Base-by-base conservation (phyloP, 1,140 invertebrate genomes). In the Homarus americanus region DNA sequence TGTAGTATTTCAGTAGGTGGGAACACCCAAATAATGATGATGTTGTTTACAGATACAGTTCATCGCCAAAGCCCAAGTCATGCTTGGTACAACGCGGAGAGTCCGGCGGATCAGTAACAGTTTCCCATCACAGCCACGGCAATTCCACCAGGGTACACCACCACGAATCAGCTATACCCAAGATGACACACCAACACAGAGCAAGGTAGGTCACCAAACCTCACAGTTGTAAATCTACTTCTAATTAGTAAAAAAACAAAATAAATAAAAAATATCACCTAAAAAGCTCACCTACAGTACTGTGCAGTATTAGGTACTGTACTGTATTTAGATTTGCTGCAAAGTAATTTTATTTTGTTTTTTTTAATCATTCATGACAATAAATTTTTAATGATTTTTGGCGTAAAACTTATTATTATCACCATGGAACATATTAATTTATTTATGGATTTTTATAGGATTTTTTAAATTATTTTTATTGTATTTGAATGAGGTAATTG, bases 31-130 rank as follows among this genome's bases (percentile, higher is more conserved):
- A n/a, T n/a, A n/a, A n/a, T n/a, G n/a, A n/a, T n/a, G n/a, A n/a
- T n/a, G n/a, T n/a, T n/a, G n/a, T n/a, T n/a, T n/a, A 40, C 87
- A 90, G 87, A 53, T 90, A 90, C 91, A 92, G 91, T 34, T 92
- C 91, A 20, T 94, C 94, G 38, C 94, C 96, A 85, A 96, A 96
- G 94, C 96, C 96, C 93, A 97, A 97, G 95, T 96, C 96, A 93
- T 97, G 96, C 95, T 95, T 97, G 94, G 96, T 97, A 91, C 96
- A 96, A 94, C 95, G 96, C 49, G 87, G 87, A 38, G 87, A 90
- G 49, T 32, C 41, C 24, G 80, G 69, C 34, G 87, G 79, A 44
- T 40, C 72, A 28, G 49, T 82, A 15, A 63, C 63, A 40, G 32
- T 82, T n/a, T 12, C 63, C 2, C 87, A 82, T 44, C 87, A 76